A percentile compares a stretch with the other conserved stretches of the same genome.
phyloP scores from a whole-genome alignment of 1,140 invertebrate species.

The Eurosta solidaginis region DNA sequence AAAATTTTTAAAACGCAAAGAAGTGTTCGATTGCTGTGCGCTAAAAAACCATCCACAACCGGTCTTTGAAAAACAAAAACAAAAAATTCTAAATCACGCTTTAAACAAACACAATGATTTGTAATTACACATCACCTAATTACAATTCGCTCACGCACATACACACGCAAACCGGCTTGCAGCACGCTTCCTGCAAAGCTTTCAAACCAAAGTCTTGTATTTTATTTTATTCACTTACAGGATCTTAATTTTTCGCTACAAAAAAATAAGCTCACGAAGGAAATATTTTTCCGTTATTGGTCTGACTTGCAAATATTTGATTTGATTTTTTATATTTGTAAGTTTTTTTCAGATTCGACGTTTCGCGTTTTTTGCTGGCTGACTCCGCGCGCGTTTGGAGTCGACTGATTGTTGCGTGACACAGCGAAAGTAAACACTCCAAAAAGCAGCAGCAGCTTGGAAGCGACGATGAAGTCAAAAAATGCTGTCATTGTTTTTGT shows the following conservation, averaged over 20 bases:
- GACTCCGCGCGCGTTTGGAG: constrained; percentile 31
- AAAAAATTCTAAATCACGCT: not conserved
- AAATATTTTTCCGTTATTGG: not conserved
- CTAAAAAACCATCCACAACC: not conserved
- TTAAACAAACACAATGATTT: not conserved
- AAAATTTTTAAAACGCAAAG: too few species aligned
- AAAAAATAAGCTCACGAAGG: not conserved
- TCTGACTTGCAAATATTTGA: not conserved
- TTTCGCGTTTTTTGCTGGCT: constrained; percentile 23
- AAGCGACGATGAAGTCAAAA: constrained; percentile 1
- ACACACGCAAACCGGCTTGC: not conserved
- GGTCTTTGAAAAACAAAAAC: not conserved
- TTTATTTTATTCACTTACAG: not conserved
- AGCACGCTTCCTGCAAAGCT: not conserved
- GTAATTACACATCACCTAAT: not conserved
- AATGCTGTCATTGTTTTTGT: not conserved
- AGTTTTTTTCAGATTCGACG: not conserved
- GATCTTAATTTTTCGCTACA: not conserved
- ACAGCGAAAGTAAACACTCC: constrained; percentile 23
- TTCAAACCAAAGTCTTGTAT: not conserved
- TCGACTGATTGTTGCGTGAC: constrained; percentile 30
- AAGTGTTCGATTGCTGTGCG: too few species aligned
- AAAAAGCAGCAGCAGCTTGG: not conserved
- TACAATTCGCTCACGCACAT: not conserved
- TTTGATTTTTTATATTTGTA: not conserved